A percentile compares a stretch with the other conserved stretches of the same genome.
Evolutionary conservation across 2,797 vertebrate genomes (phyloP).

Genomic region (Gymnoscopelus microlampas): DNA sequence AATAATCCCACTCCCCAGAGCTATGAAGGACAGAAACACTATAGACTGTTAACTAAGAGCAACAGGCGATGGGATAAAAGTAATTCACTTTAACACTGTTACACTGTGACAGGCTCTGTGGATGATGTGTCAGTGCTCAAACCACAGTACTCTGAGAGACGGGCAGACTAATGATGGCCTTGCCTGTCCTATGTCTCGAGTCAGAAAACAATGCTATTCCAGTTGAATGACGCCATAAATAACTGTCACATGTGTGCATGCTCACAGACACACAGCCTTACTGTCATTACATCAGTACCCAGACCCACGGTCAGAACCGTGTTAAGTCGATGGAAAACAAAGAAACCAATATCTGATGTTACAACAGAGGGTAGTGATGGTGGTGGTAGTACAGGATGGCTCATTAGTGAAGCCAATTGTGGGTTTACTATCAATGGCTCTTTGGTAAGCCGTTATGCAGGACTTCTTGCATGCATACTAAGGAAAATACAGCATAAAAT

Average conservation of each 20-base stretch:
- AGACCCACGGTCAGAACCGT: background rate
- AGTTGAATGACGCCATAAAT: background rate
- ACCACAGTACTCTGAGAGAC: background rate
- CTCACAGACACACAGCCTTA: slow-evolving; percentile 6
- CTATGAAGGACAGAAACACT: slow-evolving; percentile 1
- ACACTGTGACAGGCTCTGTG: background rate
- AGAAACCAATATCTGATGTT: background rate
- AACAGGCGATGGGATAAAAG: background rate
- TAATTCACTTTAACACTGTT: background rate
- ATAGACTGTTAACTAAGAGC: slow-evolving; percentile 10
- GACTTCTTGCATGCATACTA: no score
- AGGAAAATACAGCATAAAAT: no score
- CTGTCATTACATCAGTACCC: background rate
- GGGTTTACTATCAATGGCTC: no score
- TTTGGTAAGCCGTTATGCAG: no score
- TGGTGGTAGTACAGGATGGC: background rate
- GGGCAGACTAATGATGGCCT: background rate
- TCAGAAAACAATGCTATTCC: background rate
- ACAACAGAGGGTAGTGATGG: background rate
- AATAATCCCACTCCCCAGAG: slow-evolving; percentile 3
- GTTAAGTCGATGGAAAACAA: background rate
- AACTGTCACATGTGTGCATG: background rate
- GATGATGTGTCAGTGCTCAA: background rate
- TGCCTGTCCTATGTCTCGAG: background rate
- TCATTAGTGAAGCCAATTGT: background rate